Percentiles rank a stretch among this genome's conserved stretches.
phyloP scores from a whole-genome alignment of 2,113 vertebrate species.

The Clupea harengus region DNA sequence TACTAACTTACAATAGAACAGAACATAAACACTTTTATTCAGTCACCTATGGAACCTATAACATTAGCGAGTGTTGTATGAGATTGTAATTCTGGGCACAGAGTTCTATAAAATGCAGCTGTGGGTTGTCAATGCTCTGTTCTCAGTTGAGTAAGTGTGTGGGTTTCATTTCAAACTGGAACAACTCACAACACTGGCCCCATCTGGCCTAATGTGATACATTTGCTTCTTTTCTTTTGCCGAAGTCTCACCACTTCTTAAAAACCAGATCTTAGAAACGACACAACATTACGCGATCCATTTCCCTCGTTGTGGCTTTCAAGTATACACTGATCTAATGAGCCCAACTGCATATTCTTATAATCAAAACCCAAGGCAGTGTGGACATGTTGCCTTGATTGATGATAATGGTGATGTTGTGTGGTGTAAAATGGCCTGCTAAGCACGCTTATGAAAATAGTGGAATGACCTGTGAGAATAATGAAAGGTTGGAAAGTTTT shows the following conservation, averaged over 20 bases:
- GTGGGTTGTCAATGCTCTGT: conserved; percentile 1
- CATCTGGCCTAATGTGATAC: neutral
- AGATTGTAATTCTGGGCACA: neutral
- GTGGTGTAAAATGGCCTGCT: conserved; percentile 5
- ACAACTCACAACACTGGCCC: conserved; percentile 25
- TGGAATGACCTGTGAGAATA: neutral
- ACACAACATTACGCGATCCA: conserved; percentile 40
- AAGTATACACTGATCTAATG: conserved; percentile 52
- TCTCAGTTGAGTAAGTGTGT: conserved; percentile 37
- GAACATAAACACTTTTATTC: neutral
- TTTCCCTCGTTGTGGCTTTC: conserved; percentile 57
- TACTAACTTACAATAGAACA: neutral
- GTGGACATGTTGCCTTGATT: neutral
- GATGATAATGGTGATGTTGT: neutral
- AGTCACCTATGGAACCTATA: neutral
- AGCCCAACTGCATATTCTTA: conserved; percentile 42
- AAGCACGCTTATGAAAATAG: neutral
- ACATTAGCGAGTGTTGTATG: neutral
- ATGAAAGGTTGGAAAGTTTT: neutral
- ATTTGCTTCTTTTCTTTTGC: conserved; percentile 25
- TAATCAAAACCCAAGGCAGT: conserved; percentile 42
- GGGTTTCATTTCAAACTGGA: conserved; percentile 35
- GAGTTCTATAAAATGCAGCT: neutral
- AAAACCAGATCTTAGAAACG: conserved; percentile 46
- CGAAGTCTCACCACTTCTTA: conserved; percentile 33